Conservation (phyloP, 2,888 invertebrate species). For the Drosophila aldrichi region DNA sequence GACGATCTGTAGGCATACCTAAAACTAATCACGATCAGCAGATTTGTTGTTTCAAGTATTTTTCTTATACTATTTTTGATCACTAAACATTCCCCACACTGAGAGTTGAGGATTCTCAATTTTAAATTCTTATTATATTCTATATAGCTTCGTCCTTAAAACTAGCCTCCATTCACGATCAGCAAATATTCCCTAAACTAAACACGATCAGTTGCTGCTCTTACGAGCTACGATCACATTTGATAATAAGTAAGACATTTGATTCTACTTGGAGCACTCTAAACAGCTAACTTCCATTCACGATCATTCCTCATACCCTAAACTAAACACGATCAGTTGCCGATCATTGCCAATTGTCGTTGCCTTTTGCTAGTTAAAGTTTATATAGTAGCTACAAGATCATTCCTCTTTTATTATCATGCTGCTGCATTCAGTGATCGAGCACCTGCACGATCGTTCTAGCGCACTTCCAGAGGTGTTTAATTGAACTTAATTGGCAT, state of each 20-base stretch:
- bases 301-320: background rate
- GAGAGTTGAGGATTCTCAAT: background rate
- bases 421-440: background rate
- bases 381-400: background rate
- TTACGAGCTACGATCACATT: background rate
- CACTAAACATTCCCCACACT: background rate
- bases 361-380: background rate
- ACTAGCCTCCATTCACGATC: background rate
- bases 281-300: background rate
- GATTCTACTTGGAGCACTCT: background rate
- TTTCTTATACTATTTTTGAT: background rate
- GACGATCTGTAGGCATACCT: no score
- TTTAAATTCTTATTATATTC: no score
- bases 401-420: background rate
- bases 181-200: background rate
- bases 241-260: background rate
- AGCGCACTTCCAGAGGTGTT: conserved; percentile 8
- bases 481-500: conserved; percentile 7
- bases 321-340: background rate
- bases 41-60: background rate
- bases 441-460: conserved; percentile 4
- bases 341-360: no score
- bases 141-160: no score
- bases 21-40: background rate
- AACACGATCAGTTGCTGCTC: background rate